Evolutionary conservation across 1,140 invertebrate genomes (phyloP).

Genomic region (Drosophila yakuba): DNA sequence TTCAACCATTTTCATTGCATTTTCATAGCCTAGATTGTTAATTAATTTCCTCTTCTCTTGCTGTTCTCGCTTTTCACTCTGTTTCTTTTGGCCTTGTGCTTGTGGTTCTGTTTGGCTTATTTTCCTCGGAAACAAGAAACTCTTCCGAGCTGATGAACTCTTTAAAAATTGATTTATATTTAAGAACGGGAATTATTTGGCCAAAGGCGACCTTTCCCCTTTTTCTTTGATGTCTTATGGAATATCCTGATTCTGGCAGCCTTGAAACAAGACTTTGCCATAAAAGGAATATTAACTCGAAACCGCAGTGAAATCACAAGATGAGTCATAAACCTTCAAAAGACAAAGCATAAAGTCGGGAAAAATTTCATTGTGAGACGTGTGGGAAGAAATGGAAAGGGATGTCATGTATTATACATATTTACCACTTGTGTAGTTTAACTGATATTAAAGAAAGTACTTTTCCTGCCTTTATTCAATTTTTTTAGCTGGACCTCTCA

Average conservation of each 20-base stretch:
- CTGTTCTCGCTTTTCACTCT: background rate
- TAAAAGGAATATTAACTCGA: conserved; percentile 40
- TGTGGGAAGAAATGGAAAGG: background rate
- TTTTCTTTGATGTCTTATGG: background rate
- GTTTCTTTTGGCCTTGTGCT: background rate
- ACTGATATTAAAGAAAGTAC: background rate
- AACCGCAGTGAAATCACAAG: conserved; percentile 17
- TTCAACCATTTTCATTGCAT: conserved; percentile 32
- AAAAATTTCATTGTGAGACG: conserved; percentile 11
- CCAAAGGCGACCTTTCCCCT: background rate
- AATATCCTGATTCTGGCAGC: conserved; percentile 3
- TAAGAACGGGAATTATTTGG: background rate
- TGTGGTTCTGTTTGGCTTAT: conserved; percentile 28
- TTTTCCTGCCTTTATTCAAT: background rate
- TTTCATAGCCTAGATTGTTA: conserved; percentile 28
- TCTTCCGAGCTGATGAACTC: conserved; percentile 13
- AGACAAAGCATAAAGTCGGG: conserved; percentile 31
- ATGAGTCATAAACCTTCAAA: conserved; percentile 35
- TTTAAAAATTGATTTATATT: conserved; percentile 13
- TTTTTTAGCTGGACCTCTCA: too few relatives aligned
- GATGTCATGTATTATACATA: background rate
- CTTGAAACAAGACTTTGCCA: conserved; percentile 17
- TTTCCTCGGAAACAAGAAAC: background rate
- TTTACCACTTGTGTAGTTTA: background rate
- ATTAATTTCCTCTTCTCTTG: conserved; percentile 19